Percentiles rank a stretch among this genome's conserved stretches.
phyloP scores from a whole-genome alignment of 2,888 invertebrate genomes.

The Saturnia pavonia region DNA sequence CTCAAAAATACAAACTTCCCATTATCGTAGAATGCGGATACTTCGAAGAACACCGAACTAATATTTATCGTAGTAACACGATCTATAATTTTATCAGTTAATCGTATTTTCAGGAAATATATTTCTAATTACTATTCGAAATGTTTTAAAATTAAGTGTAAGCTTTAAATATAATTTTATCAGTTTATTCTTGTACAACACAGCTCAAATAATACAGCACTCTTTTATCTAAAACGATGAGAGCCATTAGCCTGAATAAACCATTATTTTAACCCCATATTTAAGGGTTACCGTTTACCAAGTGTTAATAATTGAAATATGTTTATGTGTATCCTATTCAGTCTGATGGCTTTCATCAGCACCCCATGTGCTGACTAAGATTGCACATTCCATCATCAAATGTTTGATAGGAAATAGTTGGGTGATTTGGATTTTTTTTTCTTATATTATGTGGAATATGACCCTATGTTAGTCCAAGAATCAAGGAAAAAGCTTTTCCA shows the following conservation, averaged over 20 bases:
- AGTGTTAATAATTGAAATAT: background rate
- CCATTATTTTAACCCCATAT: background rate
- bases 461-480: background rate
- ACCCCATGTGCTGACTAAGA: background rate
- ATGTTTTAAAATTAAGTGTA: background rate
- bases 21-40: background rate
- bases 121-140: background rate
- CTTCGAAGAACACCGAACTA: background rate
- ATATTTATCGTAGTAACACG: background rate
- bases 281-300: background rate
- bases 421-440: conserved; percentile 1
- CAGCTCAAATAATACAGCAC: background rate
- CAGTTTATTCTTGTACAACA: background rate
- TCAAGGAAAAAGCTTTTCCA: background rate
- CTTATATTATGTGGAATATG: background rate
- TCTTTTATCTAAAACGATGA: background rate
- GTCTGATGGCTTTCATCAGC: conserved; percentile 8
- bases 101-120: background rate
- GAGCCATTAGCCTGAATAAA: conserved; percentile 1
- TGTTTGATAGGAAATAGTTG: background rate
- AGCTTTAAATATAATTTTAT: background rate
- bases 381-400: background rate
- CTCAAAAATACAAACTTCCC: background rate
- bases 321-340: conserved; percentile 7
- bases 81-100: background rate